A percentile compares a stretch with the other conserved stretches of the same genome.
These are phyloP conservation scores for Nasua narica DNA, from an alignment of 2,797 vertebrate genomes.

Conservation along the genomic window DNA sequence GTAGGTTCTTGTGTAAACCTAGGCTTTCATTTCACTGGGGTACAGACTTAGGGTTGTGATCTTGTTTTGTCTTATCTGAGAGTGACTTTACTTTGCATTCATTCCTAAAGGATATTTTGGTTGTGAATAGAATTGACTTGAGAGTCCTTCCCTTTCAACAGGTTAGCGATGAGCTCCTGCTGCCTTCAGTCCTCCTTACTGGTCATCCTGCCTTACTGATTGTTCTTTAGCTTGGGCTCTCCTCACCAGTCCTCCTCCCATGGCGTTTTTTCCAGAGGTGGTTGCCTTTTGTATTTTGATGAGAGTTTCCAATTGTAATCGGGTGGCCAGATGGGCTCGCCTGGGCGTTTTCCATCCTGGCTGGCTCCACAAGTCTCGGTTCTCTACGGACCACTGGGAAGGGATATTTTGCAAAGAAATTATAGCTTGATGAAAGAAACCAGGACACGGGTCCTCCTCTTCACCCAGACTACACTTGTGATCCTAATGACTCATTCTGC, in stretches of 20 bases:
- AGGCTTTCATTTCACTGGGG: not conserved
- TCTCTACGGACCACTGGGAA: not conserved
- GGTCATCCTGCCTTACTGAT: not conserved
- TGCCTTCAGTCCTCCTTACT: not conserved
- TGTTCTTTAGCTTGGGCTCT: not conserved
- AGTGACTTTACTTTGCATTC: not conserved
- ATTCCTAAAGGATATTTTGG: not conserved
- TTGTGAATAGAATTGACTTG: not conserved
- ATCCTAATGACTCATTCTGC: not conserved
- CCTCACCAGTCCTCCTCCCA: not conserved
- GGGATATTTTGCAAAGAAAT: conserved; percentile 27
- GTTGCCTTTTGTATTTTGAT: not conserved
- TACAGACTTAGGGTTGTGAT: not conserved
- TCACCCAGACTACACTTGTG: not conserved
- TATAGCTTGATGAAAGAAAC: not conserved
- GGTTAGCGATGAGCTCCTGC: not conserved
- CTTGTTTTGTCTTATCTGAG: not conserved
- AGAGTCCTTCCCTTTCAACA: not conserved
- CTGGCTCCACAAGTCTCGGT: not conserved
- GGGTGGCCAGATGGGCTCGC: not conserved
- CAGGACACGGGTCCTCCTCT: not conserved
- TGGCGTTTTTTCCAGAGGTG: not conserved
- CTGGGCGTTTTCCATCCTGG: not conserved
- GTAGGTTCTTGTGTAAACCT: not conserved
- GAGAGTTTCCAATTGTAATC: not conserved